These are phyloP conservation scores for Octodonta nipae DNA, from an alignment of 2,888 invertebrate genomes.

Conservation along the genomic window DNA sequence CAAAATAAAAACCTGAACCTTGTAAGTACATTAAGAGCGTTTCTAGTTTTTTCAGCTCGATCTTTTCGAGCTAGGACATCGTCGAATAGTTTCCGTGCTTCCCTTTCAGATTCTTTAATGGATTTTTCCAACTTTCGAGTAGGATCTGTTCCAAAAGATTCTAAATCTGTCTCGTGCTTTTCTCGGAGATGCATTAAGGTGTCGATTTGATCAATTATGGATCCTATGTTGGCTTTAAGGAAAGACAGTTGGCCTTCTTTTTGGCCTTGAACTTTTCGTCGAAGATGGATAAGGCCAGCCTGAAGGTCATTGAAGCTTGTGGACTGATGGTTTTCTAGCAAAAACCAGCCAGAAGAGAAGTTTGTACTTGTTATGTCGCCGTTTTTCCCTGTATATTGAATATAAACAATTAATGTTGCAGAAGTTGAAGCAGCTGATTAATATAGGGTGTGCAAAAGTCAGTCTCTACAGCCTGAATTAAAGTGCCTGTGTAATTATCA, in stretches of 20 bases:
- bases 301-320: constrained; percentile 88
- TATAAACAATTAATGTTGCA: too few relatives aligned
- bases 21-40: constrained; percentile 82
- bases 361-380: constrained; percentile 87
- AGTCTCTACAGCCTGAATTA: too few relatives aligned
- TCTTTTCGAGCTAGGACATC: constrained; percentile 86
- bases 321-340: constrained; percentile 87
- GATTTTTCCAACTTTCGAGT: constrained; percentile 63
- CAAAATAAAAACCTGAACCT: constrained; percentile 93
- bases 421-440: too few relatives aligned
- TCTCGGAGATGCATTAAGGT: constrained; percentile 67
- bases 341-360: constrained; percentile 90
- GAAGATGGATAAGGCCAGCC: constrained; percentile 48
- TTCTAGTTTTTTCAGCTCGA: constrained; percentile 88
- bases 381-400: constrained; percentile 69
- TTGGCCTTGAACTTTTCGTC: constrained; percentile 67
- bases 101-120: constrained; percentile 76
- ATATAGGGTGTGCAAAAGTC: too few relatives aligned
- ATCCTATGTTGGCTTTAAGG: constrained; percentile 81
- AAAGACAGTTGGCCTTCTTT: constrained; percentile 91
- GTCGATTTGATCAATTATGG: constrained; percentile 82
- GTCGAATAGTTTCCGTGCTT: constrained; percentile 85
- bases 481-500: too few relatives aligned
- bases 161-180: constrained; percentile 62
- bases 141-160: constrained; percentile 55